These are phyloP conservation scores for Tympanuchus pallidicinctus DNA, from an alignment of 2,113 vertebrate species.

Conservation along the genomic window DNA sequence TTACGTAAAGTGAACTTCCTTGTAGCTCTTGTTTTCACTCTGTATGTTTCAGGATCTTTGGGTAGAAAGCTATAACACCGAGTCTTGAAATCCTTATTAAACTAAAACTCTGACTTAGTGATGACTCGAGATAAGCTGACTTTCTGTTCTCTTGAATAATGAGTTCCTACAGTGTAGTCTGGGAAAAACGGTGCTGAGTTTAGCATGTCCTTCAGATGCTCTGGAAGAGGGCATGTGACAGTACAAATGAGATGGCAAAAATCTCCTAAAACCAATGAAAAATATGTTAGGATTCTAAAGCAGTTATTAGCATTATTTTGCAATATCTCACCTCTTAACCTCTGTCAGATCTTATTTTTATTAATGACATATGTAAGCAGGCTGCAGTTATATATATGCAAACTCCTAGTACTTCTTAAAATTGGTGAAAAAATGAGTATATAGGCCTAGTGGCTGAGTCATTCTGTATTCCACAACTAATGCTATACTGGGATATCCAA, in stretches of 20 bases:
- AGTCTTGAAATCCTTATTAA: neutral
- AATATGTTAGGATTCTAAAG: neutral
- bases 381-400: neutral
- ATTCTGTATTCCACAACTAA: neutral
- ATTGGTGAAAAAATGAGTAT: neutral
- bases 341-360: neutral
- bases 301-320: neutral
- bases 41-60: neutral
- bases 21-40: neutral
- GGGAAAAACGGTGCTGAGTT: constrained; percentile 51
- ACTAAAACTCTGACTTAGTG: constrained; percentile 41
- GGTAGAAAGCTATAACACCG: neutral
- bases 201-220: constrained; percentile 54
- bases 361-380: neutral
- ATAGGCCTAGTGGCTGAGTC: neutral
- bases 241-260: neutral
- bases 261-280: neutral
- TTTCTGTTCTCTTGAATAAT: constrained; percentile 32
- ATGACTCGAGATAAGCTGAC: constrained; percentile 54
- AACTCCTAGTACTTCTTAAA: neutral
- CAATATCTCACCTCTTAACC: neutral
- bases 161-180: neutral
- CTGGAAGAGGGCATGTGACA: constrained; percentile 2
- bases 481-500: neutral
- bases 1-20: neutral